Base-by-base conservation (phyloP, 2,113 vertebrate genomes). In the Passer domesticus region DNA sequence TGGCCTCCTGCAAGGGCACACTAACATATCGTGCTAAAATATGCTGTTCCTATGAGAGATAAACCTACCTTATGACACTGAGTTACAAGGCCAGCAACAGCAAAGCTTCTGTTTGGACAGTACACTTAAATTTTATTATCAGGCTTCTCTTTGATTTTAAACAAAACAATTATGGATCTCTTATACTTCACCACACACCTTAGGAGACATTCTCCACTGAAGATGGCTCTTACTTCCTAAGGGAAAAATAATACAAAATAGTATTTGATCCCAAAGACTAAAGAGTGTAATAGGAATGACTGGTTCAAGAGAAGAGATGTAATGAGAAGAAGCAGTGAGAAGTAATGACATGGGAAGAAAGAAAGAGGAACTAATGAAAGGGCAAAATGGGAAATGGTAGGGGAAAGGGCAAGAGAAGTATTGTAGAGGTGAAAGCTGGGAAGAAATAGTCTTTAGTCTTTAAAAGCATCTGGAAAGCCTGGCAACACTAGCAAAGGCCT, bases 381-480 rank as follows among this genome's bases (percentile, higher is more conserved):
- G 41, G 59, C 63, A 87, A 92, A 91, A 84, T 39, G 46, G 43
- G 27, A 89, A 91, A 82, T 66, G 58, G 70, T 59, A 68, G n/a
- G 33, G 56, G 58, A 94, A 89, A 89, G 37, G n/a, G 62, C 60
- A 92, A 84, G 69, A 60, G 44, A 90, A 53, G 75, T 76, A 89
- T 27, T 79, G 50, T 12, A 79, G 58, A 79, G 23, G 81, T 91
- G 28, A 78, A 92, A 84, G 31, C 64, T 37, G 25, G 56, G 49
- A 92, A 94, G 68, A 90, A 94, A 56, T 19, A 75, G 46, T 60
- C 66, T 83, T 80, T 25, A 66, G 47, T 67, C 44, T 90, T 88
- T 80, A 35, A 37, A 86, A 90, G 49, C 47, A 69, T 80, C 79
- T 91, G 76, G 82, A 87, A 94, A 90, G 19, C 39, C 70, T 92